Percentiles rank a stretch among this genome's conserved stretches.
Evolutionary conservation across 2,113 vertebrate genomes (phyloP).

Genomic region (Todiramphus chloris): DNA sequence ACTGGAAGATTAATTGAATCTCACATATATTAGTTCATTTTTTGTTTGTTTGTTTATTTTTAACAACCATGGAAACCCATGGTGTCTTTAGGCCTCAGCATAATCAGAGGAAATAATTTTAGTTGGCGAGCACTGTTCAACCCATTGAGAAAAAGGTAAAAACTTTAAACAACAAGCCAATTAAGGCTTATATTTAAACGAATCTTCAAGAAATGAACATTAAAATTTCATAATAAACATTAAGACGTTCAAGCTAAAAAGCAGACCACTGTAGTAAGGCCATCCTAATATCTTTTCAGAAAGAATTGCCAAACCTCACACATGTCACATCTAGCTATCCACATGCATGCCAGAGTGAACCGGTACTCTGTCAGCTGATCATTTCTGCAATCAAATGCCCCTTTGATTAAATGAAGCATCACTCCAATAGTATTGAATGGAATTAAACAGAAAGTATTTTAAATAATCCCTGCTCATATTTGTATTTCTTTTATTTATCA

Average conservation of each 20-base stretch:
- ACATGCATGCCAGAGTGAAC: neutral
- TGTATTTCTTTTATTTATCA: neutral
- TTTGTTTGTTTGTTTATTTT: neutral
- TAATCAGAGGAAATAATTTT: neutral
- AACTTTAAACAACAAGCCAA: neutral
- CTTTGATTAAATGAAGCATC: constrained; percentile 17
- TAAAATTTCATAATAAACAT: neutral
- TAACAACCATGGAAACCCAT: neutral
- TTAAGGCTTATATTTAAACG: neutral
- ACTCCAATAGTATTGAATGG: neutral
- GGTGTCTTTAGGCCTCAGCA: neutral
- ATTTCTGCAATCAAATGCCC: constrained; percentile 27
- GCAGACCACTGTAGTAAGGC: neutral
- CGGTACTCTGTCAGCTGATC: constrained; percentile 15
- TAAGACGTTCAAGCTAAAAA: neutral
- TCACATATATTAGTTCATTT: neutral
- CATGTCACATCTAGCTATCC: neutral
- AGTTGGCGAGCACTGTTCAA: neutral
- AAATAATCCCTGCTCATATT: neutral
- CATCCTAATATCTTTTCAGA: neutral
- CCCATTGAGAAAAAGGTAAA: neutral
- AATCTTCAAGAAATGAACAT: neutral
- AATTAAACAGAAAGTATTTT: constrained; percentile 14
- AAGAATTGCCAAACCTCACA: neutral
- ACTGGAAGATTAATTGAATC: constrained; percentile 14